These are phyloP conservation scores for Vicugna pacos DNA, from an alignment of 2,113 vertebrate genomes.

Conservation along the genomic window DNA sequence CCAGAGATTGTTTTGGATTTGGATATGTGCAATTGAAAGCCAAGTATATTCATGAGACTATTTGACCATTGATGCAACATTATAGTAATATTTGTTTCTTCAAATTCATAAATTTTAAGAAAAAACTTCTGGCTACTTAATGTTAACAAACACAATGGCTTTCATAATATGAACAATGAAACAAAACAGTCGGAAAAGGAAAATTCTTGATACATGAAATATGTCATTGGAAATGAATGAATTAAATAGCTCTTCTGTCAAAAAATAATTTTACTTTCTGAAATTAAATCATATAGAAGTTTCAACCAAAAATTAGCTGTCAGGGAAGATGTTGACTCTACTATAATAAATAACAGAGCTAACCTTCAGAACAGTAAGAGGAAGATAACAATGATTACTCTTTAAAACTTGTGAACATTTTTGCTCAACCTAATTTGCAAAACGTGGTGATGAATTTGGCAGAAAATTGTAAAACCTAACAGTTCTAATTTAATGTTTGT, in stretches of 20 bases:
- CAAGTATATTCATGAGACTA: background rate
- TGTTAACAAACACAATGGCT: constrained; percentile 52
- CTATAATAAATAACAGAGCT: constrained; percentile 7
- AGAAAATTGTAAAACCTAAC: background rate
- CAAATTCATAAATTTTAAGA: constrained; percentile 26
- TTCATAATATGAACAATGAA: constrained; percentile 47
- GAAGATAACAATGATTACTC: background rate
- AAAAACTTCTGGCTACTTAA: constrained; percentile 65
- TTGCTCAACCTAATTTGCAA: constrained; percentile 23
- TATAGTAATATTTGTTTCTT: constrained; percentile 56
- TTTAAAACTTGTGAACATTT: background rate
- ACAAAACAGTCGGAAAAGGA: constrained; percentile 22
- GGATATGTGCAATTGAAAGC: background rate
- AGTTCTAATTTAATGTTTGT: background rate
- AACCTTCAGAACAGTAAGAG: background rate
- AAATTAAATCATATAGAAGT: constrained; percentile 70
- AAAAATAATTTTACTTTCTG: constrained; percentile 63
- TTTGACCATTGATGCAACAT: background rate
- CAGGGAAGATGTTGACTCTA: background rate
- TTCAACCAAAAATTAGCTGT: constrained; percentile 51
- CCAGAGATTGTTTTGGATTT: background rate
- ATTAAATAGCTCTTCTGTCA: constrained; percentile 73
- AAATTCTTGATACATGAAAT: constrained; percentile 42
- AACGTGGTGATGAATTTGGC: background rate
- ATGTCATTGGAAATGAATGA: constrained; percentile 63